Evolutionary conservation across 1,140 invertebrate species (phyloP).

Genomic region (Diachasmimorpha longicaudata): DNA sequence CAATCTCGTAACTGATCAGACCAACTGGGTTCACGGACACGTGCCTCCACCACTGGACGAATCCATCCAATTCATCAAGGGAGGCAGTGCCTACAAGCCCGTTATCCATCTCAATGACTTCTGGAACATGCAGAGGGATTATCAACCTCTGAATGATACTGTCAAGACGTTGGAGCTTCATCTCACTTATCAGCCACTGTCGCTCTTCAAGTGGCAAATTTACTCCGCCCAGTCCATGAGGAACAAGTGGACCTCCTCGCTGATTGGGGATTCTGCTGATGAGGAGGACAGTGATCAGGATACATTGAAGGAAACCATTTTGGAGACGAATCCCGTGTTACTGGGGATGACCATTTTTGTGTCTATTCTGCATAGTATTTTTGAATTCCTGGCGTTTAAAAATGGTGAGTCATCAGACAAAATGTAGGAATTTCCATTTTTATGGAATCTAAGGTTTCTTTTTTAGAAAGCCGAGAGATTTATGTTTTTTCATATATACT

Average conservation of each 20-base stretch:
- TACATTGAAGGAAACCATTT: slow-evolving; percentile 93
- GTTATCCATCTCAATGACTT: slow-evolving; percentile 97
- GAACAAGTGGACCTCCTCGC: slow-evolving; percentile 71
- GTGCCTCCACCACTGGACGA: slow-evolving; percentile 93
- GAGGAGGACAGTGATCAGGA: slow-evolving; percentile 95
- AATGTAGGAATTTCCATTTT: no score
- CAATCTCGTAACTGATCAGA: slow-evolving; percentile 94
- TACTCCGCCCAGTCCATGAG: slow-evolving; percentile 95
- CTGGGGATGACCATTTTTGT: slow-evolving; percentile 90
- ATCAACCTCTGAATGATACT: slow-evolving; percentile 91
- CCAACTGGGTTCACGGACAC: slow-evolving; percentile 87
- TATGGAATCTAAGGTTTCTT: no score
- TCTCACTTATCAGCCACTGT: slow-evolving; percentile 92
- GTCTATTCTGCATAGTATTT: slow-evolving; percentile 95
- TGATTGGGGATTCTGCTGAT: slow-evolving; percentile 60
- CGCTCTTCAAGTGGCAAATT: slow-evolving; percentile 97
- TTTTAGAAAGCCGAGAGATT: no score
- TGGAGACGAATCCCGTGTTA: slow-evolving; percentile 97
- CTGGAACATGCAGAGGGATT: slow-evolving; percentile 98
- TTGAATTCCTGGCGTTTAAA: slow-evolving; percentile 99
- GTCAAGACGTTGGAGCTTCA: slow-evolving; percentile 73
- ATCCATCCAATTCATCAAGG: slow-evolving; percentile 88
- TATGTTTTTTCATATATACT: no score
- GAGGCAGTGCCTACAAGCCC: slow-evolving; percentile 87
- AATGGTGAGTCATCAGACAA: slow-evolving; percentile 73